Evolutionary conservation across 2,797 vertebrate species (phyloP).

Genomic region (Carduelis carduelis): DNA sequence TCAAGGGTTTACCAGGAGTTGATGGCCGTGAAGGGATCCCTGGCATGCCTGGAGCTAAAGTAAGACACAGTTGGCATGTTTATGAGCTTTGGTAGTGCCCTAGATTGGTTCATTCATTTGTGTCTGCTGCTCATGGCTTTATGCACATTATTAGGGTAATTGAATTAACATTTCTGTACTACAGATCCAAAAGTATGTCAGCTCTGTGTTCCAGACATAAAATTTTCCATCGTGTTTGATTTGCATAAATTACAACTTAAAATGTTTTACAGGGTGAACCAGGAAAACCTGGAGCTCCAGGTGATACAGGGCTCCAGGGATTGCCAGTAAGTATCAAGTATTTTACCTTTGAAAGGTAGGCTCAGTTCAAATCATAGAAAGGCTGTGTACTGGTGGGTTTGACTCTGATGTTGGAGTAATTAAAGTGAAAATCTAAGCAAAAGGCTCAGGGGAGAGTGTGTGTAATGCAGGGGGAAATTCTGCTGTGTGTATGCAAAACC

Average conservation of each 20-base stretch:
- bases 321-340: conserved; percentile 85
- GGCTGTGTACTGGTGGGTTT: background rate
- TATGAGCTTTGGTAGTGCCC: background rate
- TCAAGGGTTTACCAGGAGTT: conserved; percentile 91
- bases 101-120: background rate
- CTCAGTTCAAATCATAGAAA: background rate
- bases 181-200: background rate
- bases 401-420: background rate
- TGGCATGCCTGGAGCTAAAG: conserved; percentile 94
- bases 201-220: background rate
- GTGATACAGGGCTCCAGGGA: conserved; percentile 90
- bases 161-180: background rate
- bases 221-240: background rate
- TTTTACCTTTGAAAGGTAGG: background rate
- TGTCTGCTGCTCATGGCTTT: background rate
- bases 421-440: background rate
- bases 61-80: conserved; percentile 56
- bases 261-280: conserved; percentile 81
- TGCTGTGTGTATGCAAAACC: background rate
- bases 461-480: background rate
- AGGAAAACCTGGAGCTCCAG: conserved; percentile 87
- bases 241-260: background rate
- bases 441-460: background rate
- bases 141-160: background rate
- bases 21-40: conserved; percentile 93